Percentiles rank a stretch among this genome's conserved stretches.
These are phyloP conservation scores for Sigmodon hispidus DNA, from an alignment of 2,113 vertebrate genomes.

Conservation along the genomic window DNA sequence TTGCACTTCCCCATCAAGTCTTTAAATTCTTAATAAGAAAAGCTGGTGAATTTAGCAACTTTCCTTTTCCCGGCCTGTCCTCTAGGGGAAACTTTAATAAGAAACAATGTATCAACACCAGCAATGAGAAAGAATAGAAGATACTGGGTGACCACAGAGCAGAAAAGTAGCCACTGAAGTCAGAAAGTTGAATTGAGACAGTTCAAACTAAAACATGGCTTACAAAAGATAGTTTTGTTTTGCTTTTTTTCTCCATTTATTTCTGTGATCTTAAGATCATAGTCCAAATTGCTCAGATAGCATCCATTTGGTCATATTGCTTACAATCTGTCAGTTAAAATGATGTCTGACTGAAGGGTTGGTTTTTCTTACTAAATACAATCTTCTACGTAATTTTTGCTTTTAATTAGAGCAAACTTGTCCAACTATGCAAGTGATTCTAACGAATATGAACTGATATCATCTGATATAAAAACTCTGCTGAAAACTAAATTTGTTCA, in stretches of 20 bases:
- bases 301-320: conserved; percentile 57
- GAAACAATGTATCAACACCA: conserved; percentile 64
- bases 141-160: conserved; percentile 27
- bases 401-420: conserved; percentile 67
- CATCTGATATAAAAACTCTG: conserved; percentile 72
- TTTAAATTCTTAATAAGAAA: conserved; percentile 67
- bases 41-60: conserved; percentile 59
- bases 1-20: conserved; percentile 23
- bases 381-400: conserved; percentile 61
- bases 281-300: conserved; percentile 39
- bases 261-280: conserved; percentile 52
- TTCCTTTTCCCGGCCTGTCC: conserved; percentile 79
- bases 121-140: conserved; percentile 21
- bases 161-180: conserved; percentile 41
- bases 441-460: conserved; percentile 65
- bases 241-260: conserved; percentile 40
- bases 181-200: conserved; percentile 39
- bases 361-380: conserved; percentile 64
- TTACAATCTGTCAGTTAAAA: conserved; percentile 69
- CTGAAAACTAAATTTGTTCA: conserved; percentile 78
- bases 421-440: conserved; percentile 60
- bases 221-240: not conserved
- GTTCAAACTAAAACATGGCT: not conserved
- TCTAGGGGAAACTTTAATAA: conserved; percentile 75
- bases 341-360: conserved; percentile 60